Evolutionary conservation across 2,888 invertebrate species (phyloP).

Genomic region (Nemurella pictetii): DNA sequence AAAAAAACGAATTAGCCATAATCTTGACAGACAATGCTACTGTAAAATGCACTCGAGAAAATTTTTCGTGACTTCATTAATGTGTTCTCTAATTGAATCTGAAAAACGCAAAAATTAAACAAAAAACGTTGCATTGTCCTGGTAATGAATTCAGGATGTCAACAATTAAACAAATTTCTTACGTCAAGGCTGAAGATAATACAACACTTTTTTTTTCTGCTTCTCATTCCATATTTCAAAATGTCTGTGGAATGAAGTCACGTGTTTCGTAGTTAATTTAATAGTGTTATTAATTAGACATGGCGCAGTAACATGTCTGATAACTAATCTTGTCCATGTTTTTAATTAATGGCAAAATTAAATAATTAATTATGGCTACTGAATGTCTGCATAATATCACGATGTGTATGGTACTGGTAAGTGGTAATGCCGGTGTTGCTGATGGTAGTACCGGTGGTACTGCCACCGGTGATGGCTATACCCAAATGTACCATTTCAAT

Average conservation of each 20-base stretch:
- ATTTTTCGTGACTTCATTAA: neutral
- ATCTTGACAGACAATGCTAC: neutral
- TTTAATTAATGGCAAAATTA: constrained; percentile 28
- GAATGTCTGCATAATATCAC: neutral
- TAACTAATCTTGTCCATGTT: constrained; percentile 22
- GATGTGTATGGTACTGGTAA: too few species aligned
- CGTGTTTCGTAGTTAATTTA: constrained; percentile 2
- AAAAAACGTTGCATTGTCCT: neutral
- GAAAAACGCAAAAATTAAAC: constrained; percentile 16
- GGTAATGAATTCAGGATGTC: constrained; percentile 16
- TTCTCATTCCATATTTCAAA: neutral
- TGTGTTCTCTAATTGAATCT: constrained; percentile 5
- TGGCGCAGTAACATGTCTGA: constrained; percentile 19
- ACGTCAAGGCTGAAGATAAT: constrained; percentile 11
- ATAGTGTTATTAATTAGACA: constrained; percentile 17
- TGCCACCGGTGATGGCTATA: too few species aligned
- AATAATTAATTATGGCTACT: constrained; percentile 31
- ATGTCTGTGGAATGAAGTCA: neutral
- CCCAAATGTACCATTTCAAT: too few species aligned
- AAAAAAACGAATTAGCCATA: neutral
- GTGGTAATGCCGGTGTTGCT: too few species aligned
- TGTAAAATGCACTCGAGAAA: neutral
- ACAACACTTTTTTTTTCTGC: neutral
- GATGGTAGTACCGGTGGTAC: too few species aligned
- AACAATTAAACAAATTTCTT: constrained; percentile 19